These are phyloP conservation scores for Aphidius colemani DNA, from an alignment of 2,888 invertebrate genomes.

Conservation along the genomic window DNA sequence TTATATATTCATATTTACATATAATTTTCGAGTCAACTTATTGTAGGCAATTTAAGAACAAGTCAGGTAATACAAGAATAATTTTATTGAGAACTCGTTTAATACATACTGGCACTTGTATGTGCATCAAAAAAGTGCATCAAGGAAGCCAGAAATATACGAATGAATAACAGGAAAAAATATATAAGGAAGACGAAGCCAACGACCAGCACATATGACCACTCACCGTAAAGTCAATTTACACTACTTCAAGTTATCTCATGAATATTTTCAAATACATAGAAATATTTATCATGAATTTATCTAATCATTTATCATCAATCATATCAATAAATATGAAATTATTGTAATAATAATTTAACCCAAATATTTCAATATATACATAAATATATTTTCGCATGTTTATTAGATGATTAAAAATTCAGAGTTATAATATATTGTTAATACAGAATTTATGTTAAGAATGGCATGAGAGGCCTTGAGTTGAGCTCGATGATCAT, in stretches of 20 bases:
- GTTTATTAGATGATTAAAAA: neutral
- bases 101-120: neutral
- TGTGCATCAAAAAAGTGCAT: neutral
- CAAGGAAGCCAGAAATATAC: conserved; percentile 7
- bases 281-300: neutral
- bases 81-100: conserved; percentile 21
- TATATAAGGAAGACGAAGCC: conserved; percentile 39
- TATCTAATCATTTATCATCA: conserved; percentile 11
- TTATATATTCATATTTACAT: conserved; percentile 3
- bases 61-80: conserved; percentile 6
- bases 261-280: conserved; percentile 4
- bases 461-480: conserved; percentile 13
- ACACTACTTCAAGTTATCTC: conserved; percentile 50
- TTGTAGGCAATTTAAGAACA: neutral
- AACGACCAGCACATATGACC: conserved; percentile 57
- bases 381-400: neutral
- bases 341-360: too few species aligned
- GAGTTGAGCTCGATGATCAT: conserved; percentile 27
- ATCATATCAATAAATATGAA: too few species aligned
- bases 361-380: too few species aligned
- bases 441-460: neutral
- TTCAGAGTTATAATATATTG: conserved; percentile 33
- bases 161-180: conserved; percentile 21
- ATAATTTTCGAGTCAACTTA: neutral
- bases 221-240: conserved; percentile 58